Evolutionary conservation across 2,888 invertebrate genomes (phyloP).

Genomic region (Hirtodrosophila trivittata): DNA sequence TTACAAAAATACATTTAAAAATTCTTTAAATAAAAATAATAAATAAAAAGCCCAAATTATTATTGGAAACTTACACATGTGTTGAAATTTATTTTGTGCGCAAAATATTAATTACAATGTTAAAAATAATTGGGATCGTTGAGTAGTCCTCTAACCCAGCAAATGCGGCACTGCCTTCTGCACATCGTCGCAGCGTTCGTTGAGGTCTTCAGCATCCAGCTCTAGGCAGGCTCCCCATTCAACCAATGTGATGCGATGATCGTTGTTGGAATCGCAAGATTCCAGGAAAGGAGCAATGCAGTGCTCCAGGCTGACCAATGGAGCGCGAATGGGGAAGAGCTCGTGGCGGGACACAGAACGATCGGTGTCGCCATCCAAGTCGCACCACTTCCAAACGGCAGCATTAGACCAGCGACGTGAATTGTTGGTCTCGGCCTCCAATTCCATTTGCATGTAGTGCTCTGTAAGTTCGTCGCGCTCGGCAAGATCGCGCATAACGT

Average conservation of each 20-base stretch:
- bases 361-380: conserved; percentile 96
- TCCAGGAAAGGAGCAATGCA: conserved; percentile 98
- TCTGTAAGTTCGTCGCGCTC: conserved; percentile 92
- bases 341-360: conserved; percentile 96
- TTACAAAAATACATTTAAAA: conserved; percentile 78
- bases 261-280: conserved; percentile 93
- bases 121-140: conserved; percentile 4
- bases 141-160: conserved; percentile 63
- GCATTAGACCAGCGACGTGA: conserved; percentile 95
- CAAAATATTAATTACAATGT: conserved; percentile 40
- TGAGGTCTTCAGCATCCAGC: conserved; percentile 92
- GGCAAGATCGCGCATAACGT: conserved; percentile 97
- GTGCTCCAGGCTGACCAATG: conserved; percentile 97
- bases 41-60: conserved; percentile 44
- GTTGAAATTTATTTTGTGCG: conserved; percentile 54
- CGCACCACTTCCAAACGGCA: conserved; percentile 99
- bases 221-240: conserved; percentile 97
- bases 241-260: conserved; percentile 94
- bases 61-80: conserved; percentile 47
- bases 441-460: conserved; percentile 93
- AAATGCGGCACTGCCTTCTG: conserved; percentile 84
- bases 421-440: conserved; percentile 94
- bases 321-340: conserved; percentile 97
- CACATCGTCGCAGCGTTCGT: conserved; percentile 92
- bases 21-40: conserved; percentile 65